Evolutionary conservation across 2,797 vertebrate species (phyloP).

Genomic region (Typhlichthys eigenmanni): DNA sequence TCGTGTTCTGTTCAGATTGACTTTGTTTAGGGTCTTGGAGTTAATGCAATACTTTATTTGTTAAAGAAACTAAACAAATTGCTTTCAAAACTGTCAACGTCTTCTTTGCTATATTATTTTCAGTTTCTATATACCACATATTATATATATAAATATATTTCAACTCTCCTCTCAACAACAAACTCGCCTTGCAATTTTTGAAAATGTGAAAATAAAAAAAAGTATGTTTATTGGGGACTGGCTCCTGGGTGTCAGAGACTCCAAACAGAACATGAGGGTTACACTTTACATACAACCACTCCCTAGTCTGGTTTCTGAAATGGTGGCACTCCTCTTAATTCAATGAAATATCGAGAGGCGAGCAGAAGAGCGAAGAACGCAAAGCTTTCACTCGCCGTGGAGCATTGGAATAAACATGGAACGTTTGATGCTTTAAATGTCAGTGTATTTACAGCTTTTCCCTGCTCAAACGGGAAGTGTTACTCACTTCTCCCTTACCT

Average conservation of each 20-base stretch:
- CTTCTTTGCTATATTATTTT: too few relatives aligned
- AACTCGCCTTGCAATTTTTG: neutral
- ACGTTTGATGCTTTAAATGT: constrained; percentile 31
- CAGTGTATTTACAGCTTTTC: constrained; percentile 39
- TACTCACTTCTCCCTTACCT: constrained; percentile 62
- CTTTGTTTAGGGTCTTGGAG: too few relatives aligned
- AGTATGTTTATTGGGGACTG: neutral
- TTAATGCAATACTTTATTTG: too few relatives aligned
- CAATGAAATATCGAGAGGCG: neutral
- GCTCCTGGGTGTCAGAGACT: constrained; percentile 19
- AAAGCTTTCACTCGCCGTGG: constrained; percentile 24
- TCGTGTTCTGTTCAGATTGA: too few relatives aligned
- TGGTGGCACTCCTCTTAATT: constrained; percentile 14
- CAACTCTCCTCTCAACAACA: too few relatives aligned
- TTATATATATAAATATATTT: too few relatives aligned
- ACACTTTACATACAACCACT: constrained; percentile 22
- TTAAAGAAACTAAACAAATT: too few relatives aligned
- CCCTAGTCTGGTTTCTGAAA: constrained; percentile 19
- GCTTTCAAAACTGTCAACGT: too few relatives aligned
- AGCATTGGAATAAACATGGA: constrained; percentile 40
- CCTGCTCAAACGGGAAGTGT: constrained; percentile 43
- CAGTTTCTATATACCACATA: too few relatives aligned
- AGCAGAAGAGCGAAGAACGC: constrained; percentile 13
- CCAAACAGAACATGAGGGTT: constrained; percentile 3
- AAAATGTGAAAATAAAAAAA: neutral